Evolutionary conservation across 1,140 invertebrate genomes (phyloP).

Genomic region (Piezodorus guildinii): DNA sequence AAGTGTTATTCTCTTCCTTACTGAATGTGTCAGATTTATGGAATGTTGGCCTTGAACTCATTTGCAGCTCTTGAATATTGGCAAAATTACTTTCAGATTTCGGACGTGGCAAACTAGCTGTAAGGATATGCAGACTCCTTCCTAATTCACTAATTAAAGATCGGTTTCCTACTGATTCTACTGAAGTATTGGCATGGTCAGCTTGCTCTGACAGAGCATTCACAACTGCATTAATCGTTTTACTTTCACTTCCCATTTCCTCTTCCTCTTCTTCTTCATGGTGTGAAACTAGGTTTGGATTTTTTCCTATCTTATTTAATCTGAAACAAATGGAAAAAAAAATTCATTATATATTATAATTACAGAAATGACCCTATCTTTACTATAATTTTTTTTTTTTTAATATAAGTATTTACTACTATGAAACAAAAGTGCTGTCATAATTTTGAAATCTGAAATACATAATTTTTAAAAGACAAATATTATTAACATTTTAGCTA

Average conservation of each 20-base stretch:
- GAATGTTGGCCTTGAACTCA: slow-evolving; percentile 49
- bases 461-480: no score
- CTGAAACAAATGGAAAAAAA: slow-evolving; percentile 40
- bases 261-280: slow-evolving; percentile 52
- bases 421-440: no score
- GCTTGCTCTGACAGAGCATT: slow-evolving; percentile 80
- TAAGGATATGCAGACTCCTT: slow-evolving; percentile 34
- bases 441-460: no score
- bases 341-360: no score
- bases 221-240: slow-evolving; percentile 82
- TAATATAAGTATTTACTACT: no score
- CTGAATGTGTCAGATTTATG: slow-evolving; percentile 67
- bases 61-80: slow-evolving; percentile 42
- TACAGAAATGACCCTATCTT: no score
- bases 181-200: slow-evolving; percentile 63
- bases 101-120: slow-evolving; percentile 51
- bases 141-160: slow-evolving; percentile 43
- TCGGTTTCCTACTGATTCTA: slow-evolving; percentile 50
- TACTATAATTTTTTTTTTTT: no score
- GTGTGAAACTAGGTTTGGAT: slow-evolving; percentile 88
- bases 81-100: slow-evolving; percentile 75
- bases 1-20: slow-evolving; percentile 44
- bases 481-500: no score
- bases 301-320: slow-evolving; percentile 97
- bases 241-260: slow-evolving; percentile 73